A percentile compares a stretch with the other conserved stretches of the same genome.
phyloP scores from a whole-genome alignment of 92 coral and sea anemone species.

The Diadumene lineata region DNA sequence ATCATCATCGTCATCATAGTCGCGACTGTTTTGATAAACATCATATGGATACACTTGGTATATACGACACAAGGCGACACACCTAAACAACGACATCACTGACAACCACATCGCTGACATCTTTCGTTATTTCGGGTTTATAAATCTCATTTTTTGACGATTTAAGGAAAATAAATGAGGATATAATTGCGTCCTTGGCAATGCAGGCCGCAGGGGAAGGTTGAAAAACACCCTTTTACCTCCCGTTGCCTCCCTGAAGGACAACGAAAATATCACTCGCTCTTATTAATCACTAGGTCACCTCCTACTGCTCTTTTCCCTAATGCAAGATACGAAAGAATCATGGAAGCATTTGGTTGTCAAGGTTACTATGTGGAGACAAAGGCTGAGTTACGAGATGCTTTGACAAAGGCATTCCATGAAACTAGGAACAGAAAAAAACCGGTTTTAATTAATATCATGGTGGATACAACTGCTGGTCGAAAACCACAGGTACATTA shows the following conservation, averaged over 20 bases:
- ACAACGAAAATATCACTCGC: not conserved
- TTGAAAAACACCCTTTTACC: too few species aligned
- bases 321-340: constrained; percentile 75
- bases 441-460: constrained; percentile 75
- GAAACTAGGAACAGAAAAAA: constrained; percentile 66
- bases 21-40: too few species aligned
- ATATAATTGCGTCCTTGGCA: too few species aligned
- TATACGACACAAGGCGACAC: too few species aligned
- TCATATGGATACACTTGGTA: too few species aligned
- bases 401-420: constrained; percentile 61
- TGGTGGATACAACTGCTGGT: constrained; percentile 86
- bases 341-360: constrained; percentile 96
- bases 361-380: constrained; percentile 83
- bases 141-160: too few species aligned
- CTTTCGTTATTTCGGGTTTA: too few species aligned
- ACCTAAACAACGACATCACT: too few species aligned
- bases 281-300: constrained; percentile 44
- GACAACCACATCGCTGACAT: too few species aligned
- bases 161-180: too few species aligned
- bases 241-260: too few species aligned
- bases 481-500: constrained; percentile 82
- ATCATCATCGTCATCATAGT: not conserved
- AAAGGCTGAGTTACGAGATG: constrained; percentile 63
- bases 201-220: too few species aligned
- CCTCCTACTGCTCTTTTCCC: constrained; percentile 91